phyloP scores from a whole-genome alignment of 53 echinoderm and acorn worm species.

The Temnopleurus reevesii region DNA sequence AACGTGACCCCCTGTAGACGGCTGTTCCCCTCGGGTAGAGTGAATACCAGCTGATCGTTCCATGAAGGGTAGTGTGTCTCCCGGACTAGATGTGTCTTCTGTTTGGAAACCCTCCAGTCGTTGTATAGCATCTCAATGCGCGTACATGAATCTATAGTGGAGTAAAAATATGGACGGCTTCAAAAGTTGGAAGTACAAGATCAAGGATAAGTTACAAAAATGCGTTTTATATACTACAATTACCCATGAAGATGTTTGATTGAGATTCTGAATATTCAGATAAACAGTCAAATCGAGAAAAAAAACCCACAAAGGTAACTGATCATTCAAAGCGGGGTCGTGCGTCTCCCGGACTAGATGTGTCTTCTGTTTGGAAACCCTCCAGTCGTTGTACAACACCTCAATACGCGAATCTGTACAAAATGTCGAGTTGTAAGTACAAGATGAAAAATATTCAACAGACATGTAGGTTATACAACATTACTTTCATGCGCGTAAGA shows the following conservation, averaged over 20 bases:
- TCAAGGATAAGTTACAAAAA: too few relatives aligned
- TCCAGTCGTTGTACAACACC: conserved; percentile 65
- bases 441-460: too few relatives aligned
- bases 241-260: too few relatives aligned
- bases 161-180: not conserved
- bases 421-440: conserved; percentile 34
- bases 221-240: too few relatives aligned
- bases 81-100: conserved; percentile 67
- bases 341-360: conserved; percentile 63
- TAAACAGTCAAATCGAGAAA: too few relatives aligned
- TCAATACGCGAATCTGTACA: conserved; percentile 70
- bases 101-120: conserved; percentile 66
- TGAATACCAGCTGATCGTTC: conserved; percentile 81
- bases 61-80: conserved; percentile 73
- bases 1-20: conserved; percentile 67
- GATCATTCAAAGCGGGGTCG: conserved; percentile 78
- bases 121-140: conserved; percentile 73
- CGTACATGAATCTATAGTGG: conserved; percentile 65
- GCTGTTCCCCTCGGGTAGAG: conserved; percentile 64
- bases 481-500: too few relatives aligned
- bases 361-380: conserved; percentile 74
- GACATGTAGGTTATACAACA: too few relatives aligned
- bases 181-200: not conserved
- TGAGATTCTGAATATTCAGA: too few relatives aligned
- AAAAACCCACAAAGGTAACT: too few relatives aligned